phyloP scores from a whole-genome alignment of 2,797 vertebrate genomes.

The Hemitrygon akajei region DNA sequence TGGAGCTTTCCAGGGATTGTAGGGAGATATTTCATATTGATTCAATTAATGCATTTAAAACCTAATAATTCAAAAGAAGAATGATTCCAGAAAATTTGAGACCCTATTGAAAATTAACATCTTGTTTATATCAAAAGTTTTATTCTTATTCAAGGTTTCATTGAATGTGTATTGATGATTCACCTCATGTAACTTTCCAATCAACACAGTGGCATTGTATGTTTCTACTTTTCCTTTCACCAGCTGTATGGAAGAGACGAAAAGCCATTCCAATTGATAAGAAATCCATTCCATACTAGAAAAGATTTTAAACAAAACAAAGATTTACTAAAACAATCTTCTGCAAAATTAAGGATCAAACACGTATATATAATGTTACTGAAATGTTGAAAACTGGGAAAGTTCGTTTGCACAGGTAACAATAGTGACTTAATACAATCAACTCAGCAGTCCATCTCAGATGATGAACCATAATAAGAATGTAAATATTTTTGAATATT shows the following conservation, averaged over 20 bases:
- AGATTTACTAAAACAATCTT: constrained; percentile 19
- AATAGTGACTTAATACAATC: constrained; percentile 6
- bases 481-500: constrained; percentile 14
- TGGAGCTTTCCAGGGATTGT: constrained; percentile 23
- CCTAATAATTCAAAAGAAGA: constrained; percentile 21
- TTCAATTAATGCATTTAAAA: constrained; percentile 32
- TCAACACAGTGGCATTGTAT: neutral
- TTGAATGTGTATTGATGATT: neutral
- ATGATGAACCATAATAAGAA: neutral
- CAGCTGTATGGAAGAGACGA: neutral
- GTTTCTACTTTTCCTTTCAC: constrained; percentile 24
- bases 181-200: constrained; percentile 33
- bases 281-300: neutral
- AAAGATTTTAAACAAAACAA: constrained; percentile 5
- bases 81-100: neutral
- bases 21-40: constrained; percentile 7
- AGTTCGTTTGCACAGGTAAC: constrained; percentile 3
- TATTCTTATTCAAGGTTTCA: constrained; percentile 15
- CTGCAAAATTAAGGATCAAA: neutral
- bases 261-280: neutral
- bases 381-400: neutral
- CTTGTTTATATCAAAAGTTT: constrained; percentile 31
- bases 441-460: neutral
- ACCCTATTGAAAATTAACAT: constrained; percentile 30
- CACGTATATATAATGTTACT: neutral